Evolutionary conservation across 2,888 invertebrate genomes (phyloP).

Genomic region (Exephanes ischioxanthus): DNA sequence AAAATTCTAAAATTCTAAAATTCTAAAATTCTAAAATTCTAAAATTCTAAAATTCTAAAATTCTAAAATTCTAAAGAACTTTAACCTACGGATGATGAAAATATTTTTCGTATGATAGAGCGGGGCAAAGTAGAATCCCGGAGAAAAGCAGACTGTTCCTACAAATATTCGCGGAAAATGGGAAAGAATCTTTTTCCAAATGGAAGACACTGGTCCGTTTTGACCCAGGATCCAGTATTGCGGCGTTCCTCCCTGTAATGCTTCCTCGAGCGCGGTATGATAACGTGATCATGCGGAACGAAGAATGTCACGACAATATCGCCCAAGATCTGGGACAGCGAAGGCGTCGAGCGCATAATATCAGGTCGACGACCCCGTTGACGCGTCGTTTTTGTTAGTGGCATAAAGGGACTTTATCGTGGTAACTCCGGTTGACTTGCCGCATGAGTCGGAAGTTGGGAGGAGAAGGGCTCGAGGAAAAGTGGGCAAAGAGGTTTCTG

Average conservation of each 20-base stretch:
- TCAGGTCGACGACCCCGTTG: slow-evolving; percentile 40
- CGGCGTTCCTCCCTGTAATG: background rate
- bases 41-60: too few species aligned
- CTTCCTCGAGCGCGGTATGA: background rate
- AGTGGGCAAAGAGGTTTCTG: slow-evolving; percentile 32
- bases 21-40: too few species aligned
- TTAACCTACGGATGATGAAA: too few species aligned
- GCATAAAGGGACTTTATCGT: slow-evolving; percentile 40
- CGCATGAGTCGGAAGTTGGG: background rate
- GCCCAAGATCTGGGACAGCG: slow-evolving; percentile 26
- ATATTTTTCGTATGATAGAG: too few species aligned
- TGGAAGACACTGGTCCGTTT: too few species aligned
- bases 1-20: too few species aligned
- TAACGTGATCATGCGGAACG: slow-evolving; percentile 7
- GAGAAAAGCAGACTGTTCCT: too few species aligned
- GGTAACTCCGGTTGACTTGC: slow-evolving; percentile 32
- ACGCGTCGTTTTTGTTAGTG: slow-evolving; percentile 38
- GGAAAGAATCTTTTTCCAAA: too few species aligned
- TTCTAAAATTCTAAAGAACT: too few species aligned
- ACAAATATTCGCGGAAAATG: too few species aligned
- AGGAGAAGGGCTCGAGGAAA: slow-evolving; percentile 17
- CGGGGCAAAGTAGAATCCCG: too few species aligned
- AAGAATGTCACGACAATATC: slow-evolving; percentile 16
- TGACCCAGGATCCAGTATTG: too few species aligned
- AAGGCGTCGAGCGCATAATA: slow-evolving; percentile 47